Percentiles rank a stretch among this genome's conserved stretches.
These are phyloP conservation scores for Bubalus kerabau DNA, from an alignment of 2,113 vertebrate genomes.

Conservation along the genomic window DNA sequence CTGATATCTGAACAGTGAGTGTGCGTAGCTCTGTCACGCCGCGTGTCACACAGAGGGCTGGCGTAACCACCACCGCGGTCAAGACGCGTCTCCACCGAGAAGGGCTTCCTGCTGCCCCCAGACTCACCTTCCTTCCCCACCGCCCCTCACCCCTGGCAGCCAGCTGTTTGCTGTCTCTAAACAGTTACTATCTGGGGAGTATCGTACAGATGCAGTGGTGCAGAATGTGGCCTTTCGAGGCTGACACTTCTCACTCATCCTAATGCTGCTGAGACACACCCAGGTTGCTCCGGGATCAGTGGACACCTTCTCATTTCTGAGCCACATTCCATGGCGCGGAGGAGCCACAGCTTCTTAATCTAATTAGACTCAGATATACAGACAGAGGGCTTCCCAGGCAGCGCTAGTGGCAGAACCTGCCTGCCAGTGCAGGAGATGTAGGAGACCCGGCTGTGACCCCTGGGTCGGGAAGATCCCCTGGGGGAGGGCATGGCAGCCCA, in stretches of 20 bases:
- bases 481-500: not conserved
- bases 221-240: rapidly evolving
- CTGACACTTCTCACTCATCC: not conserved
- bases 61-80: rapidly evolving
- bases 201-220: rapidly evolving
- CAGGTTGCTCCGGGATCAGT: rapidly evolving
- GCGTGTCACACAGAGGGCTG: rapidly evolving
- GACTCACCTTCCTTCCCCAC: not conserved
- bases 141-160: not conserved
- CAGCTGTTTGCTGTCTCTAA: not conserved
- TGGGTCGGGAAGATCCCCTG: not conserved
- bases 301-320: not conserved
- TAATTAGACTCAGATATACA: not conserved
- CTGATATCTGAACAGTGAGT: rapidly evolving
- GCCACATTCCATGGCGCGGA: rapidly evolving
- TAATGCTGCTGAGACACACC: not conserved
- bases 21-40: rapidly evolving
- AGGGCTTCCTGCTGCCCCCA: not conserved
- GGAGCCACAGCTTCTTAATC: not conserved
- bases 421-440: not conserved
- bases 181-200: rapidly evolving
- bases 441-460: not conserved
- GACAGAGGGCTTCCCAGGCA: not conserved
- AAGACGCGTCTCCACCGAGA: rapidly evolving
- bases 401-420: not conserved